Conservation (phyloP, 1,140 invertebrate genomes). For the Metopolophium dirhodum region DNA sequence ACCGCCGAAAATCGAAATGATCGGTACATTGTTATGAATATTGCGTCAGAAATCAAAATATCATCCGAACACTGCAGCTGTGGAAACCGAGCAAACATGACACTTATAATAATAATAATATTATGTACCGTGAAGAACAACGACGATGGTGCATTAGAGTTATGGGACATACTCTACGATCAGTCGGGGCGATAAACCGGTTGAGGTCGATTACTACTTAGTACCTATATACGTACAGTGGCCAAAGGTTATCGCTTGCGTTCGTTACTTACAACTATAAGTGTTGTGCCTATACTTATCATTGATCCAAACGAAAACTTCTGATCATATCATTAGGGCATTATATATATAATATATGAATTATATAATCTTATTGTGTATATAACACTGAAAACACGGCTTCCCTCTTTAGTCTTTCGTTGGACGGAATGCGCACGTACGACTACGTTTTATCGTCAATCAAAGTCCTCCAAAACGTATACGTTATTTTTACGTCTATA, state of each 20-base stretch:
- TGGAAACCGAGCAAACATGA: not conserved
- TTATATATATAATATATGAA: not conserved
- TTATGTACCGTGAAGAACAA: not conserved
- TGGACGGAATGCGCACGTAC: not conserved
- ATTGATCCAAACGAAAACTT: not conserved
- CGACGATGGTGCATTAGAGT: not conserved
- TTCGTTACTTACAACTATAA: too few relatives aligned
- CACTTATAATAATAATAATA: too few relatives aligned
- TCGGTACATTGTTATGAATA: too few relatives aligned
- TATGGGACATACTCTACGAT: not conserved
- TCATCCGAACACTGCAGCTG: too few relatives aligned
- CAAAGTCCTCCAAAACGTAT: not conserved
- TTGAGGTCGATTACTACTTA: not conserved
- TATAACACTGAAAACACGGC: not conserved
- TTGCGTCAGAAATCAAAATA: not conserved
- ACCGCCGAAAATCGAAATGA: not conserved
- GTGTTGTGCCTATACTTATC: not conserved
- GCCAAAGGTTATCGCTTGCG: not conserved
- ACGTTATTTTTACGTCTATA: not conserved
- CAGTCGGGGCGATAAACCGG: not conserved
- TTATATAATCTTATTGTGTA: not conserved
- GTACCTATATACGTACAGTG: not conserved
- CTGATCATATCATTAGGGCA: not conserved
- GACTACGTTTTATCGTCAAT: not conserved
- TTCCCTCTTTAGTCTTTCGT: not conserved